Evolutionary conservation across 2,888 invertebrate species (phyloP), one percentile per base, ranked within the genome.

Genomic region (Cremastinae sp.): DNA sequence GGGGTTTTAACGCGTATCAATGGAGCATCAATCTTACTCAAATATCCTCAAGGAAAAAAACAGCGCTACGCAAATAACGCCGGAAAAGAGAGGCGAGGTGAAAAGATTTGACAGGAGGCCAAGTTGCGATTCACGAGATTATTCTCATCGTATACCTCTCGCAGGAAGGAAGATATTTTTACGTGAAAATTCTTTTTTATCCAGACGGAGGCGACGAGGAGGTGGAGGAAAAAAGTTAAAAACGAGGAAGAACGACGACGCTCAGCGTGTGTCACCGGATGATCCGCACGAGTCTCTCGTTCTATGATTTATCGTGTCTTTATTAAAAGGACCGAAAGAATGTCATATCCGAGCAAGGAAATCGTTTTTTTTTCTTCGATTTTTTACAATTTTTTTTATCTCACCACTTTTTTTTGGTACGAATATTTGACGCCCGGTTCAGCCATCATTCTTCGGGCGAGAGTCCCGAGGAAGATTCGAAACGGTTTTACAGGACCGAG

Each of bases 401-500:
- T 56, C 9, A 12, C 10, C 2, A 2, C 51, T 49, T 73, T 66
- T 62, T 72, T 73, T 66, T 51, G 41, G 69, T 68, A 76, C 62
- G 72, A 73, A 76, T 76, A 76, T 76, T 76, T 76, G 75, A 76
- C 75, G 72, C 75, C 62, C 64, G 75, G 75, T 64, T 62, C 68
- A 68, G 56, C 72, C 75, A 76, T 76, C 75, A 76, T 76, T 76
- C 75, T 76, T 76, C 68, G 28, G n/a, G n/a, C 22, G 18, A 43
- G 49, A 58, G 28, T 61, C 72, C 49, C 41, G 66, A 68, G 55
- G 43, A 43, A 39, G 68, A 73, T 75, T 78, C 74, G 74, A 78
- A 83, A 80, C 77, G 74, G 62, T 76, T 80, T 73, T 74, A 78
- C 79, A 66, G 74, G 75, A 61, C 53, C 65, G 64, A 16, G 22